These are phyloP conservation scores for Danaus chrysippus DNA, from an alignment of 2,888 invertebrate genomes.

Conservation along the genomic window DNA sequence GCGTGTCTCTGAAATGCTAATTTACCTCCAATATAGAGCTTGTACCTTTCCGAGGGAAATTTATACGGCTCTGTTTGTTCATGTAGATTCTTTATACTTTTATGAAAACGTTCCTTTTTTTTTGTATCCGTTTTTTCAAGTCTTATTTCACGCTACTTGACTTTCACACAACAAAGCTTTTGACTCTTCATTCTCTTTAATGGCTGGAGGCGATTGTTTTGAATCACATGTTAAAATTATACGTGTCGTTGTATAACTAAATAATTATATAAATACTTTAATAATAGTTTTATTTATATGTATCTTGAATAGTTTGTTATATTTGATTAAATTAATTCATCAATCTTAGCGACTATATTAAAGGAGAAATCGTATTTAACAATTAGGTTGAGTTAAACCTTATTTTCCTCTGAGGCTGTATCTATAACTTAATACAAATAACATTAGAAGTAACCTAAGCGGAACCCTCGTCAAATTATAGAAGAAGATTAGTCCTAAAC, in stretches of 20 bases:
- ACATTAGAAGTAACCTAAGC: conserved; percentile 28
- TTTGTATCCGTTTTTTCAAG: neutral
- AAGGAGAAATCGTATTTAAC: neutral
- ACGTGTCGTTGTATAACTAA: neutral
- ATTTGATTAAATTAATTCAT: too few relatives aligned
- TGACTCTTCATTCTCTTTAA: conserved; percentile 13
- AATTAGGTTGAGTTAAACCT: neutral
- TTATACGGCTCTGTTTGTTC: conserved; percentile 56
- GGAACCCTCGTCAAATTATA: conserved; percentile 57
- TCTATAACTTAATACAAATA: conserved; percentile 11
- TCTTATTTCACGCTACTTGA: conserved; percentile 25
- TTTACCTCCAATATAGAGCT: conserved; percentile 69
- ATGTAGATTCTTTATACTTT: conserved; percentile 46
- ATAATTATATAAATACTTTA: too few relatives aligned
- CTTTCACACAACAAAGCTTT: conserved; percentile 20
- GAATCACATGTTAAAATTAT: conserved; percentile 8
- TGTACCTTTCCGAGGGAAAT: conserved; percentile 49
- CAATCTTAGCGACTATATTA: too few relatives aligned
- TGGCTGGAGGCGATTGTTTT: conserved; percentile 19
- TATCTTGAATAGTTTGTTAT: neutral
- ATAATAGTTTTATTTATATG: too few relatives aligned
- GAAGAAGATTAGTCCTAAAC: conserved; percentile 50
- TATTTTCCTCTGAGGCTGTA: conserved; percentile 2
- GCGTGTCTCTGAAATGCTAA: conserved; percentile 74
- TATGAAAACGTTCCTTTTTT: conserved; percentile 16